phyloP scores from a whole-genome alignment of 1,140 invertebrate species.

The Probaryconus sp. region DNA sequence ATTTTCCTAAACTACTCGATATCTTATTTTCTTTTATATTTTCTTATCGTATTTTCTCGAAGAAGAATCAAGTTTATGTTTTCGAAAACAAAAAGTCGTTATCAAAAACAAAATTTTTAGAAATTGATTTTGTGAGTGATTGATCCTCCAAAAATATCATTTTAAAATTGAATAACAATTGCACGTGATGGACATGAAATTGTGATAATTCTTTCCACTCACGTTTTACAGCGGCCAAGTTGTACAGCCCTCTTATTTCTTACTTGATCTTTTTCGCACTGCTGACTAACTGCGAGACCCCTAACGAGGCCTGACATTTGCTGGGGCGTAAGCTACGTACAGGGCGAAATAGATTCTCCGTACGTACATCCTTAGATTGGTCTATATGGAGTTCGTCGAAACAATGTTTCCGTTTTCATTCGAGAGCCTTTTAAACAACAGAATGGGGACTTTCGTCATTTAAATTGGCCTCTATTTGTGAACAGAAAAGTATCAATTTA shows the following conservation, averaged over 20 bases:
- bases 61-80: too few relatives aligned
- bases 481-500: too few relatives aligned
- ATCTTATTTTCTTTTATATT: too few relatives aligned
- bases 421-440: background rate
- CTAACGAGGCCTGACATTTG: conserved; percentile 74
- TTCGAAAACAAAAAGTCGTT: too few relatives aligned
- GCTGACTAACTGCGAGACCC: conserved; percentile 65
- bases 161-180: conserved; percentile 12
- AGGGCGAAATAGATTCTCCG: conserved; percentile 21
- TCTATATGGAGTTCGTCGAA: background rate
- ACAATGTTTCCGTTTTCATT: conserved; percentile 21
- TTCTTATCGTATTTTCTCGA: too few relatives aligned
- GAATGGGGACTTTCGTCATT: too few relatives aligned
- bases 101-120: too few relatives aligned
- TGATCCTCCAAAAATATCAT: too few relatives aligned
- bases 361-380: background rate
- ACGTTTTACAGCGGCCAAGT: conserved; percentile 59
- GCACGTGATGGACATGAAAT: conserved; percentile 58
- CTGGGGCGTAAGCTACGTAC: conserved; percentile 45
- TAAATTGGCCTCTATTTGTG: too few relatives aligned
- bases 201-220: conserved; percentile 74
- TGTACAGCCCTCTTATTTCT: conserved; percentile 1
- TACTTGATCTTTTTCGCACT: background rate
- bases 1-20: too few relatives aligned
- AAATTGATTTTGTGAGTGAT: too few relatives aligned